Evolutionary conservation across 2,888 invertebrate species (phyloP).

Genomic region (Philhelius pedissequus): DNA sequence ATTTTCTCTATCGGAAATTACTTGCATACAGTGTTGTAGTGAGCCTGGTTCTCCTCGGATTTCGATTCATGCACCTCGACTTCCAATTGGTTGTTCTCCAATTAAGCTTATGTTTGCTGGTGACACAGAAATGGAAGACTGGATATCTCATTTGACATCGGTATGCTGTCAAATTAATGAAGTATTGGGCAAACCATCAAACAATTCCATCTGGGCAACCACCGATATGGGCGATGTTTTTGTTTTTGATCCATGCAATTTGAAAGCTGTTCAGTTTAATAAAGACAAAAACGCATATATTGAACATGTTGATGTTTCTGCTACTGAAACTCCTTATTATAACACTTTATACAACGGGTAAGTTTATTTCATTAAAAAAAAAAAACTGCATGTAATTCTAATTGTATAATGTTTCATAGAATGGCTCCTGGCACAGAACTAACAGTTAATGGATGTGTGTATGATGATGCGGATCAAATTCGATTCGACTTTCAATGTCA

Average conservation of each 20-base stretch:
- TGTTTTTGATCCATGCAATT: constrained; percentile 86
- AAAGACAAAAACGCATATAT: constrained; percentile 80
- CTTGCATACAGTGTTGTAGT: constrained; percentile 87
- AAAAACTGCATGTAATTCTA: neutral
- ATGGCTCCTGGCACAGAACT: constrained; percentile 86
- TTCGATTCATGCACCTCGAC: constrained; percentile 86
- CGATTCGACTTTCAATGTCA: constrained; percentile 85
- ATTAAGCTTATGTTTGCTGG: constrained; percentile 88
- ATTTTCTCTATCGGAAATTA: constrained; percentile 88
- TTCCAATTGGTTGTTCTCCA: constrained; percentile 79
- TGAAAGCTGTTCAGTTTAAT: constrained; percentile 80
- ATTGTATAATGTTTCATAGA: constrained; percentile 65
- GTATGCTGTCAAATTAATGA: constrained; percentile 88
- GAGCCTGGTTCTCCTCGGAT: constrained; percentile 89
- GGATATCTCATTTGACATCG: constrained; percentile 89
- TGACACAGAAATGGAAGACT: constrained; percentile 93
- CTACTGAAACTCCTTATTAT: constrained; percentile 83
- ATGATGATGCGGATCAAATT: constrained; percentile 87
- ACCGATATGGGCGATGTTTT: constrained; percentile 90
- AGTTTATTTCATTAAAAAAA: neutral
- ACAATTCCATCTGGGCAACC: constrained; percentile 88
- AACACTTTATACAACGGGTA: constrained; percentile 85
- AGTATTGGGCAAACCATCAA: constrained; percentile 85
- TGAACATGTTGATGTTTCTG: constrained; percentile 86
- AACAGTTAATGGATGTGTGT: constrained; percentile 85